These are phyloP conservation scores for Ophraella communa DNA, from an alignment of 2,888 invertebrate species.

Conservation along the genomic window DNA sequence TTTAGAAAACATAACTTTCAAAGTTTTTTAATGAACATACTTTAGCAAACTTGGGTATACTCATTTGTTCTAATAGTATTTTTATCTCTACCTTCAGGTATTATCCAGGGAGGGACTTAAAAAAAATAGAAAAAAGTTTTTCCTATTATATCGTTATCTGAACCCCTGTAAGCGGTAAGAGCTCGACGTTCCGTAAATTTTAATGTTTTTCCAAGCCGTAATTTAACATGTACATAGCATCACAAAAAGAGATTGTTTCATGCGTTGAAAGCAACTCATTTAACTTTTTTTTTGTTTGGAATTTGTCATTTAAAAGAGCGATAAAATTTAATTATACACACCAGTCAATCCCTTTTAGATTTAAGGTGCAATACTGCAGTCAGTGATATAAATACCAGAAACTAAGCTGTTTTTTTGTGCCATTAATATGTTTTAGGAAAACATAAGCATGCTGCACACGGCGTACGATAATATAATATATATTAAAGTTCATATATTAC, in stretches of 20 bases:
- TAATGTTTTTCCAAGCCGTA: background rate
- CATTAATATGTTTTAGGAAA: no score
- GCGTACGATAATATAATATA: no score
- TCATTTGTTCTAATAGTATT: slow-evolving; percentile 27
- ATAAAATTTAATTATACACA: background rate
- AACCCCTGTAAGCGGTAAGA: background rate
- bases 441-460: no score
- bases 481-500: no score
- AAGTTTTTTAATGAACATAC: slow-evolving; percentile 26
- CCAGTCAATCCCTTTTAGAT: no score
- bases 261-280: background rate
- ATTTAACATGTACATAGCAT: background rate
- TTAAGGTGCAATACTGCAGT: no score
- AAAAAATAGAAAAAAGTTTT: background rate
- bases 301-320: background rate
- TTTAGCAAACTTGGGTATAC: slow-evolving; percentile 21
- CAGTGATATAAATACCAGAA: no score
- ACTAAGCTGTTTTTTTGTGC: no score
- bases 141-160: background rate
- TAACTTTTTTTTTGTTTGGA: background rate
- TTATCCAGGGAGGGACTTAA: background rate
- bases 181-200: background rate
- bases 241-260: background rate
- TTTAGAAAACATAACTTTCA: slow-evolving; percentile 22
- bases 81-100: slow-evolving; percentile 16